Evolutionary conservation across 1,140 invertebrate genomes (phyloP).

Genomic region (Diorhabda elongata): DNA sequence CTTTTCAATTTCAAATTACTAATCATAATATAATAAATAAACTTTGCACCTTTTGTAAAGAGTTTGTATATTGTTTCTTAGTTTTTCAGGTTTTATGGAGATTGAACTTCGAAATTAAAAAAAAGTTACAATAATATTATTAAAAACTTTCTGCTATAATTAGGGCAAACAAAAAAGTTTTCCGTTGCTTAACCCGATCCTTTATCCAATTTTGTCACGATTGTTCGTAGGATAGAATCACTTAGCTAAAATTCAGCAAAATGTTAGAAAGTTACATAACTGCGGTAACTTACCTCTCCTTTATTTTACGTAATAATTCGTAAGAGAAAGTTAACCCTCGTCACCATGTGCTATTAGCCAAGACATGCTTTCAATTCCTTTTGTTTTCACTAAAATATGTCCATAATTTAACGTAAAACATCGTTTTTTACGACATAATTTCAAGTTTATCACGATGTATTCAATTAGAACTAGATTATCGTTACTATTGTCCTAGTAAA

Average conservation of each 20-base stretch:
- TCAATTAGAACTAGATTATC: too few relatives aligned
- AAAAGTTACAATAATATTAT: too few relatives aligned
- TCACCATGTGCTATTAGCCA: neutral
- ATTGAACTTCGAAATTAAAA: too few relatives aligned
- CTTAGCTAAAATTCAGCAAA: neutral
- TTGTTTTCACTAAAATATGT: neutral
- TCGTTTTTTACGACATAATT: neutral
- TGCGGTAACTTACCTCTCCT: neutral
- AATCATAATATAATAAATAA: too few relatives aligned
- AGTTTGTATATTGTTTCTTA: too few relatives aligned
- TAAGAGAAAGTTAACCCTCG: neutral
- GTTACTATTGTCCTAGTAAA: too few relatives aligned
- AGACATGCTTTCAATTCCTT: neutral
- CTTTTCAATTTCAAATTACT: too few relatives aligned
- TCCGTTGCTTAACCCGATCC: neutral
- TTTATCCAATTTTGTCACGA: neutral
- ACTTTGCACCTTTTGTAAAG: too few relatives aligned
- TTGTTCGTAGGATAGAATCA: neutral
- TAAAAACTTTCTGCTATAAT: neutral
- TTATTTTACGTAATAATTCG: slow-evolving; percentile 3
- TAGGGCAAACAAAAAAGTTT: neutral
- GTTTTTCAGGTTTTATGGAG: too few relatives aligned
- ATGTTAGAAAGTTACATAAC: neutral
- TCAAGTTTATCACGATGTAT: too few relatives aligned
- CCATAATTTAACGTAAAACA: neutral